Evolutionary conservation across 1,140 invertebrate species (phyloP), one percentile per base, ranked within the genome.

Genomic region (Bombus impatiens): DNA sequence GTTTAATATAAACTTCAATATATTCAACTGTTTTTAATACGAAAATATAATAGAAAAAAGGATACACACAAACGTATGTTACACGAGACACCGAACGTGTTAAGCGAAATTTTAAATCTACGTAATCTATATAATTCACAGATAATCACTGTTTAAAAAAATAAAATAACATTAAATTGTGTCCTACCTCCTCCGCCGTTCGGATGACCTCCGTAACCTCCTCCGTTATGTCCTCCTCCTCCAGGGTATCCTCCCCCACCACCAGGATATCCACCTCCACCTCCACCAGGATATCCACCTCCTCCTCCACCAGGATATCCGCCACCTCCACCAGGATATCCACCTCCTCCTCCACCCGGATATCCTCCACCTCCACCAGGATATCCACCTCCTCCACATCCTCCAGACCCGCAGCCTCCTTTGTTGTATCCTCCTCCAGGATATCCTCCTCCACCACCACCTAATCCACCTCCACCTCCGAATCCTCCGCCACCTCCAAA

Each of bases 401-500:
- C 15, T 3, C 40, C 53, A 13, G 47, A 15, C 0, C 15, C n/a
- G 3, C 59, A 67, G 22, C 65, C 47, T 3, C 42, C 40, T 5
- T 37, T 35, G 8, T 13, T 25, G 3, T 28, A 70, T 47, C 68
- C 47, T 28, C 47, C 47, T 22, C 47, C 47, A 53, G 47, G 47
- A 22, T 53, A 53, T 22, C 47, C 47, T 81, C 84, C 3, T n/a
- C 84, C 35, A n/a, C 67, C 37, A 15, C 83, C 82, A 1, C 42
- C n/a, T 18, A 35, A 53, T 62, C 62, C 40, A 28, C 86, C 86
- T 25, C 83, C 70, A 10, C n/a, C 10, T 2, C 32, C 13, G 28
- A 67, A 47, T 13, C 80, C 71, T 44, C 89, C 87, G 3, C 67
- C 57, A 18, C 72, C 74, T 5, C 71, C 70, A 2, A 47, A 18